A percentile compares a stretch with the other conserved stretches of the same genome.
Conservation (phyloP, 2,888 invertebrate species). For the Corythucha ciliata region DNA sequence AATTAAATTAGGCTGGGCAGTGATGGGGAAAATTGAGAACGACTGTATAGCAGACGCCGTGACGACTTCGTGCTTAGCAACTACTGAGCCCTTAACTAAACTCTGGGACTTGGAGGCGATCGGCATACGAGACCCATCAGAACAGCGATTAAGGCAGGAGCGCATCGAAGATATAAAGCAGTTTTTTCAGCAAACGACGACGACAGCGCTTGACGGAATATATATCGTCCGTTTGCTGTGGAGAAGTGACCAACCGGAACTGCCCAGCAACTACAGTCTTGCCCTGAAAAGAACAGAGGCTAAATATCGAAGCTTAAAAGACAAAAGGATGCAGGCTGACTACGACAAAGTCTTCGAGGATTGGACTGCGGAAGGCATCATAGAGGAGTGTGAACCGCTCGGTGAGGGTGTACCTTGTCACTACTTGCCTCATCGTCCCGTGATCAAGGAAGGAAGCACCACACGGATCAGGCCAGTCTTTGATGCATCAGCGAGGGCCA, state of each 20-base stretch:
- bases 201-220: conserved; percentile 33
- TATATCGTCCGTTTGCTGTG: conserved; percentile 39
- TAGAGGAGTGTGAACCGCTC: conserved; percentile 31
- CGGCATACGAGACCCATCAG: conserved; percentile 25
- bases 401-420: no score
- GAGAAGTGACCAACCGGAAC: conserved; percentile 37
- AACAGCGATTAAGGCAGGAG: conserved; percentile 6
- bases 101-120: conserved; percentile 27
- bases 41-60: no score
- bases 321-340: conserved; percentile 28
- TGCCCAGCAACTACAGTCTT: conserved; percentile 35
- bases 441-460: no score
- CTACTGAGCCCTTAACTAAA: no score
- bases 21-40: conserved; percentile 17
- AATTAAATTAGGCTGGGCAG: conserved; percentile 14
- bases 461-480: no score
- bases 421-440: conserved; percentile 15
- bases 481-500: no score
- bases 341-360: conserved; percentile 36
- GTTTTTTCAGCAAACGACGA: conserved; percentile 33
- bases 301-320: conserved; percentile 32
- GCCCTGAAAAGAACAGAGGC: conserved; percentile 34
- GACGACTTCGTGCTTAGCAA: no score
- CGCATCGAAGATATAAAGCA: conserved; percentile 8
- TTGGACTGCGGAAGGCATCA: conserved; percentile 35